phyloP scores from a whole-genome alignment of 2,113 vertebrate species.

The Caretta caretta region DNA sequence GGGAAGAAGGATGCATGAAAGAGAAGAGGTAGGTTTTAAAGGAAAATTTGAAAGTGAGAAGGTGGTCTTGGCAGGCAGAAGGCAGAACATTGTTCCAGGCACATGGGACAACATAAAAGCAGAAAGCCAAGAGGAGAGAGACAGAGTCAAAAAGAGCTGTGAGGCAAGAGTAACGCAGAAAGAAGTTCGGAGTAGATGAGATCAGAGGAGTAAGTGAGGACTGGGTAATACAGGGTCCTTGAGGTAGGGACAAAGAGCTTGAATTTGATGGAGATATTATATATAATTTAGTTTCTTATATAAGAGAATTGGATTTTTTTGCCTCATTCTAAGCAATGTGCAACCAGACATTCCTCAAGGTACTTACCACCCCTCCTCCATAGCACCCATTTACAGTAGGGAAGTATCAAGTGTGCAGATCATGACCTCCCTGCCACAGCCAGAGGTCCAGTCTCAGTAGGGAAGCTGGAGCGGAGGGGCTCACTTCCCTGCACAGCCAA shows the following conservation, averaged over 20 bases:
- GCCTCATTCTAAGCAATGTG: background rate
- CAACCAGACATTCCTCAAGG: no score
- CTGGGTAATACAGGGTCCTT: background rate
- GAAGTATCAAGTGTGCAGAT: background rate
- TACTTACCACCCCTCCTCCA: background rate
- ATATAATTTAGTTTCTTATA: background rate
- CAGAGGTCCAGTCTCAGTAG: background rate
- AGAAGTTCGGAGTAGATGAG: background rate
- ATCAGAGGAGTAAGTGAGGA: accelerated
- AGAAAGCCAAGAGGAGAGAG: background rate
- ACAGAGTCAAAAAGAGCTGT: accelerated
- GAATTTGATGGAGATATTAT: background rate
- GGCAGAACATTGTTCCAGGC: background rate
- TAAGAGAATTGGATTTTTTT: background rate
- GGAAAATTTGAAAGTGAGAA: accelerated
- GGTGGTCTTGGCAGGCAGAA: background rate
- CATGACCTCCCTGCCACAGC: background rate
- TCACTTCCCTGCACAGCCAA: accelerated
- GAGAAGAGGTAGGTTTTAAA: background rate
- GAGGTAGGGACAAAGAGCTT: no score
- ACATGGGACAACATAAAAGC: background rate
- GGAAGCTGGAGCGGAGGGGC: no score
- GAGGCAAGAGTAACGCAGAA: background rate
- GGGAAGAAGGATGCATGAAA: background rate
- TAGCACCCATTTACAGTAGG: background rate